Evolutionary conservation across 2,113 vertebrate species (phyloP).

Genomic region (Chaetodon trifascialis): DNA sequence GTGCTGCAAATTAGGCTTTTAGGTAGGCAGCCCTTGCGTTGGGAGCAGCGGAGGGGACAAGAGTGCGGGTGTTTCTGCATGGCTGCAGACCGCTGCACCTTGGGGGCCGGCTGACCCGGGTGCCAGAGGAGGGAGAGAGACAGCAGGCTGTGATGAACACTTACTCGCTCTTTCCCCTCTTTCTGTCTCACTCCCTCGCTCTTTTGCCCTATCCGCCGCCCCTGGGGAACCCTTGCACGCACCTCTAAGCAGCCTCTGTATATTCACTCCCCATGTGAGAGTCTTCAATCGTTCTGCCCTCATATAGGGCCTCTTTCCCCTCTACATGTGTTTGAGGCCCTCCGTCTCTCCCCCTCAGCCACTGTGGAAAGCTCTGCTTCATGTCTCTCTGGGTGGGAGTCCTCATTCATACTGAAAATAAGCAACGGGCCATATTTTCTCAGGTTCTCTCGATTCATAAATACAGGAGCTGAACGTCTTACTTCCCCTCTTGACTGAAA

Average conservation of each 20-base stretch:
- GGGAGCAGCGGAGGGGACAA: constrained; percentile 49
- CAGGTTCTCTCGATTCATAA: constrained; percentile 31
- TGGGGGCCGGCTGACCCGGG: constrained; percentile 65
- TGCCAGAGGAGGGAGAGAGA: constrained; percentile 53
- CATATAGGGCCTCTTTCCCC: constrained; percentile 62
- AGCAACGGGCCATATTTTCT: constrained; percentile 40
- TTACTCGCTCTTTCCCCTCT: constrained; percentile 27
- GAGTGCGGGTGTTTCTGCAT: constrained; percentile 69
- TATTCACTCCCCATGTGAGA: constrained; percentile 58
- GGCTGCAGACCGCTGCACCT: constrained; percentile 69
- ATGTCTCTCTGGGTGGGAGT: constrained; percentile 59
- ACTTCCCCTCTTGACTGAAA: not conserved
- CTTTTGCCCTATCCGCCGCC: constrained; percentile 48
- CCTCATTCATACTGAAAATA: constrained; percentile 56
- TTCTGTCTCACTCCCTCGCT: constrained; percentile 24
- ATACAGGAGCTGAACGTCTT: constrained; percentile 24
- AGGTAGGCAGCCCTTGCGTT: constrained; percentile 45
- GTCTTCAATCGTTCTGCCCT: constrained; percentile 60
- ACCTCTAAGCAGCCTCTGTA: constrained; percentile 73
- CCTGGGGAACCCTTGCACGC: constrained; percentile 67
- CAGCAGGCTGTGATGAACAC: constrained; percentile 51
- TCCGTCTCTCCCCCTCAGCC: constrained; percentile 12
- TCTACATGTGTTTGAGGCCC: constrained; percentile 62
- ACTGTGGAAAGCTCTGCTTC: constrained; percentile 57
- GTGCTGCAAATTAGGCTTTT: constrained; percentile 73